Percentiles rank a stretch among this genome's conserved stretches.
phyloP scores from a whole-genome alignment of 2,888 invertebrate genomes.

The Rhagium mordax region DNA sequence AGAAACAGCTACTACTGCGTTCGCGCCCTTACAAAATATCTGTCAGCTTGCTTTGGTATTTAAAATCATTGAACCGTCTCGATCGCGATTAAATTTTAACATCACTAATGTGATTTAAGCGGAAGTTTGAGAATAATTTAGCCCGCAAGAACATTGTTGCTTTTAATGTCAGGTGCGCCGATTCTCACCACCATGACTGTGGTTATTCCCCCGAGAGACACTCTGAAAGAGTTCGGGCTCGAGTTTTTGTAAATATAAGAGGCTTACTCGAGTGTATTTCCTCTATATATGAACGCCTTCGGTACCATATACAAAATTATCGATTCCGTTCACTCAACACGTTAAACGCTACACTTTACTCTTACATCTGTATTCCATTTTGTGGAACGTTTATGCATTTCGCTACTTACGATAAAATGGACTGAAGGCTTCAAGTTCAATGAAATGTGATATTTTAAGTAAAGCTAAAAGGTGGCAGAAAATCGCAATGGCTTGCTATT shows the following conservation, averaged over 20 bases:
- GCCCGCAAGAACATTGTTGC: conserved; percentile 39
- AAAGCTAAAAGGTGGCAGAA: not conserved
- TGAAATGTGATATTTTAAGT: not conserved
- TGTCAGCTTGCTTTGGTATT: not conserved
- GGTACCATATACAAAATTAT: conserved; percentile 32
- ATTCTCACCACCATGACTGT: conserved; percentile 35
- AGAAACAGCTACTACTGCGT: too few relatives aligned
- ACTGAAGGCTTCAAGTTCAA: not conserved
- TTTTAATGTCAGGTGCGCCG: conserved; percentile 36
- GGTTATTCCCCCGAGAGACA: conserved; percentile 31
- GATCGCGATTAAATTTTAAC: conserved; percentile 44
- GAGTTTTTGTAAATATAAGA: conserved; percentile 26
- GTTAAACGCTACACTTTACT: not conserved
- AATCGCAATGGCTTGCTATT: not conserved
- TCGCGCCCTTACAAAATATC: not conserved
- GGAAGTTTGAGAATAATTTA: conserved; percentile 45
- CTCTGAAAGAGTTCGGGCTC: conserved; percentile 30
- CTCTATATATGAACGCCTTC: conserved; percentile 20
- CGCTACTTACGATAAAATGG: not conserved
- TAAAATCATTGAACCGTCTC: conserved; percentile 2
- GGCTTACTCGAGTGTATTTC: conserved; percentile 30
- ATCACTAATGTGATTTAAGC: conserved; percentile 41
- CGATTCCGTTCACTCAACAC: conserved; percentile 19
- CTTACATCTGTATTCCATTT: not conserved
- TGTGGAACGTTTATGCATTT: not conserved